Evolutionary conservation across 2,113 vertebrate genomes (phyloP).

Genomic region (Trichechus manatus): DNA sequence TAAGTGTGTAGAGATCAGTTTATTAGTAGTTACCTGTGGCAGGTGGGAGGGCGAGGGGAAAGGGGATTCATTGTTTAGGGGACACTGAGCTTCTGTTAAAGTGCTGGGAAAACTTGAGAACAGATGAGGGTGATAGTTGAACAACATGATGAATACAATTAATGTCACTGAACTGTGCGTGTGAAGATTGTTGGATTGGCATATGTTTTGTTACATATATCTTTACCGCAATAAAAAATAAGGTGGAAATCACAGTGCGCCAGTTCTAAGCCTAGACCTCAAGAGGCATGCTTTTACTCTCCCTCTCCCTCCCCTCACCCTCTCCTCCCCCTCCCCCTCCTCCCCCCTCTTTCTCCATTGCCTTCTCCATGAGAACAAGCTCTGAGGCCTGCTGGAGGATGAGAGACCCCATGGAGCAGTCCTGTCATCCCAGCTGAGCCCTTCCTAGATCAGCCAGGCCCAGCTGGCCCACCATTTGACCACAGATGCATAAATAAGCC

Average conservation of each 20-base stretch:
- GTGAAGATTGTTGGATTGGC: not conserved
- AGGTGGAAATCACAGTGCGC: not conserved
- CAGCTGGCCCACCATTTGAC: not conserved
- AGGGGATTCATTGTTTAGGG: not conserved
- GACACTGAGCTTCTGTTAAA: not conserved
- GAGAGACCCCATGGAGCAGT: not conserved
- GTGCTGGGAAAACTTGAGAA: not conserved
- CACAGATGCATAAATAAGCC: not conserved
- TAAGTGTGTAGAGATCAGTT: too few relatives aligned
- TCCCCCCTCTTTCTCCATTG: not conserved
- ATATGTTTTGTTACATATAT: not conserved
- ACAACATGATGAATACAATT: not conserved
- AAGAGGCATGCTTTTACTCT: not conserved
- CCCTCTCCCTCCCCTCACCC: too few relatives aligned
- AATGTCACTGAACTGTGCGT: not conserved
- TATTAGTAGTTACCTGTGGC: too few relatives aligned
- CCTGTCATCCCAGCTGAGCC: accelerated
- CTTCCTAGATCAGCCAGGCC: not conserved
- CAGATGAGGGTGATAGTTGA: not conserved
- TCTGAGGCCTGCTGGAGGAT: not conserved
- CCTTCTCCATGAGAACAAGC: not conserved
- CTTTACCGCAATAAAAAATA: not conserved
- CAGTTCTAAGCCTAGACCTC: not conserved
- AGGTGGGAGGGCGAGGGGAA: too few relatives aligned
- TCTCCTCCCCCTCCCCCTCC: not conserved